Evolutionary conservation across 2,888 invertebrate species (phyloP), one percentile per base, ranked within the genome.

Genomic region (Trissolcus brochymenae): DNA sequence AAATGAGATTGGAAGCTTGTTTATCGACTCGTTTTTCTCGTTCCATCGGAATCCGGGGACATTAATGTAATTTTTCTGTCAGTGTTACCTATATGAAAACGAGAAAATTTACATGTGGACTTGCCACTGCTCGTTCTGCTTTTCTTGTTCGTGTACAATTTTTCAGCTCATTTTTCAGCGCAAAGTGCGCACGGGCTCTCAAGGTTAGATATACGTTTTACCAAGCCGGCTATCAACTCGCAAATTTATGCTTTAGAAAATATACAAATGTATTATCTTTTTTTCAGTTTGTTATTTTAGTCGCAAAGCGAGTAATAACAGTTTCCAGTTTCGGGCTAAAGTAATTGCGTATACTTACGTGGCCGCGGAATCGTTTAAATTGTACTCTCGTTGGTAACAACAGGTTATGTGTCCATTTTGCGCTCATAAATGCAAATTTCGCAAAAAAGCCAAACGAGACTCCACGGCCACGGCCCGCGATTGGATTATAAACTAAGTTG

Each of bases 241-340:
- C 16, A 46, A 16, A n/a, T 46, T 46, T 46, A 46, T 46, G 46
- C 16, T 11, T n/a, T 46, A 46, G 46, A 46, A 16, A 46, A 46
- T 46, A n/a, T n/a, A 16, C 46, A 16, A 46, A 46, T 14, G 35
- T 35, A 35, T 35, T 35, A 35, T 35, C 35, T 46, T 46, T 14
- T 16, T 46, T 46, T 46, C n/a, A 16, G 16, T 16, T 16, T n/a
- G 16, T 46, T 46, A 46, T 46, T 46, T n/a, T 46, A 46, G 46
- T 46, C 16, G 16, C 46, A 14, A 46, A 46, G 16, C 35, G 16
- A 7, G n/a, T 46, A 46, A 46, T 46, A 46, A 46, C 16, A 46
- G 46, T 46, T 46, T 46, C 46, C 46, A 46, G 46, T 46, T 46
- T n/a, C 46, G 16, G 46, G 35, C 16, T n/a, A 46, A 16, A 46